Conservation (phyloP, 2,888 invertebrate species). For the Pandemis heparana region DNA sequence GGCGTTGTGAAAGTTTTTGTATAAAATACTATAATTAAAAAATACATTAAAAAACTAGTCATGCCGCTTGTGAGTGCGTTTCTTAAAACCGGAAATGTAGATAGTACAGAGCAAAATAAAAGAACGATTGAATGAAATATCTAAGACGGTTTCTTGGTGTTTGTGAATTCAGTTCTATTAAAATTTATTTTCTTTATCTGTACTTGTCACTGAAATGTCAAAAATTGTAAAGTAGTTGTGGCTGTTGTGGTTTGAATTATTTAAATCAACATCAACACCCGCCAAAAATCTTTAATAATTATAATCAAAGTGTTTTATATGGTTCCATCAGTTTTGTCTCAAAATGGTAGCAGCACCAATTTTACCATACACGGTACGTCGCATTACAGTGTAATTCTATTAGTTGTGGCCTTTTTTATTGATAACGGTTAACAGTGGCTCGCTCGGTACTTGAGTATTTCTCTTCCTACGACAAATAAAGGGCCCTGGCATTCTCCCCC, state of each 20-base stretch:
- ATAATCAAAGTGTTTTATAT: background rate
- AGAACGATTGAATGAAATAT: constrained; percentile 27
- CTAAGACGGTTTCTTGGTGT: constrained; percentile 17
- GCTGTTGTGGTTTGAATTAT: background rate
- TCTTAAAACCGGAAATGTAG: constrained; percentile 18
- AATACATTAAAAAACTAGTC: constrained; percentile 11
- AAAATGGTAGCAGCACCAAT: constrained; percentile 38
- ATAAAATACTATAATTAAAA: background rate
- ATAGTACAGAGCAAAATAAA: background rate
- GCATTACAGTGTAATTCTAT: background rate
- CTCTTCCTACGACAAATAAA: constrained; percentile 26
- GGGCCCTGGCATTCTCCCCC: constrained; percentile 48
- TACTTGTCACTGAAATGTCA: constrained; percentile 19
- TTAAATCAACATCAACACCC: constrained; percentile 21
- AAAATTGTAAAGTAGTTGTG: background rate
- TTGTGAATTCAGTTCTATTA: background rate
- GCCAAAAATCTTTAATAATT: constrained; percentile 14
- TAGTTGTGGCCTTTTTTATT: background rate
- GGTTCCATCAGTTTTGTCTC: background rate
- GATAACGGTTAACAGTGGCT: constrained; percentile 15
- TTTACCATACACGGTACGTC: constrained; percentile 37
- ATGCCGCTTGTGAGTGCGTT: background rate
- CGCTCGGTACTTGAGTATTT: constrained; percentile 6
- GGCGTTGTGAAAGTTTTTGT: constrained; percentile 12
- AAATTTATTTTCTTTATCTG: constrained; percentile 15